These are phyloP conservation scores for Saguinus midas DNA, from an alignment of 2,113 vertebrate species.

Conservation along the genomic window DNA sequence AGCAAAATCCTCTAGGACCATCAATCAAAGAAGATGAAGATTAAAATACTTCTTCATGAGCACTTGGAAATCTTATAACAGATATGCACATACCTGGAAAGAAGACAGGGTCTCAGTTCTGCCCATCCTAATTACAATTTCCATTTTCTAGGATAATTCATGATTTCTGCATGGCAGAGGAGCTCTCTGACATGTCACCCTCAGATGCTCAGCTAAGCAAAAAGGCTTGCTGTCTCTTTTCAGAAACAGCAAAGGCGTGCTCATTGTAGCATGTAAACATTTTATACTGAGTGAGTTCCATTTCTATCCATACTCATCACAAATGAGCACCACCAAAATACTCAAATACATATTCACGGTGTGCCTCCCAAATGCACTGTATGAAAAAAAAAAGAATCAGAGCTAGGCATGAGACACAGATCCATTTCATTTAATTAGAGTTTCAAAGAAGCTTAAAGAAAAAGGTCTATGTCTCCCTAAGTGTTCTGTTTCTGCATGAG, in stretches of 20 bases:
- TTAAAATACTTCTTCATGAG: slow-evolving; percentile 1
- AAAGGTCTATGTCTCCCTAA: slow-evolving; percentile 23
- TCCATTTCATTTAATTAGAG: slow-evolving; percentile 67
- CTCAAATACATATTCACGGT: slow-evolving; percentile 57
- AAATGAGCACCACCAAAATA: slow-evolving; percentile 30
- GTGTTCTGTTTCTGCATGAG: slow-evolving; percentile 3
- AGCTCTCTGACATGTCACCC: slow-evolving; percentile 29
- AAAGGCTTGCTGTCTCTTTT: slow-evolving; percentile 27
- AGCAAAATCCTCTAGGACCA: not conserved
- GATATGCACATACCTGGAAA: not conserved
- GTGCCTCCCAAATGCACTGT: slow-evolving; percentile 32
- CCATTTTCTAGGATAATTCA: slow-evolving; percentile 55
- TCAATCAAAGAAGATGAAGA: not conserved
- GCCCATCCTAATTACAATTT: slow-evolving; percentile 45
- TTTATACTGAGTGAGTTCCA: slow-evolving; percentile 59
- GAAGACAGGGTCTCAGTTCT: slow-evolving; percentile 14
- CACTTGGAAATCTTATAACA: slow-evolving; percentile 6
- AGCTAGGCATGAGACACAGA: slow-evolving; percentile 40
- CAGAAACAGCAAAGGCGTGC: slow-evolving; percentile 57
- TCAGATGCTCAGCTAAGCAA: slow-evolving; percentile 58
- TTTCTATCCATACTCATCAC: slow-evolving; percentile 15
- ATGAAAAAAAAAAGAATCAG: slow-evolving; percentile 54
- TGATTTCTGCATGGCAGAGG: not conserved
- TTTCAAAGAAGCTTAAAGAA: slow-evolving; percentile 52
- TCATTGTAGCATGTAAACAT: slow-evolving; percentile 70